Base-by-base conservation (phyloP, 1,140 invertebrate genomes). In the Cataglyphis hispanica region DNA sequence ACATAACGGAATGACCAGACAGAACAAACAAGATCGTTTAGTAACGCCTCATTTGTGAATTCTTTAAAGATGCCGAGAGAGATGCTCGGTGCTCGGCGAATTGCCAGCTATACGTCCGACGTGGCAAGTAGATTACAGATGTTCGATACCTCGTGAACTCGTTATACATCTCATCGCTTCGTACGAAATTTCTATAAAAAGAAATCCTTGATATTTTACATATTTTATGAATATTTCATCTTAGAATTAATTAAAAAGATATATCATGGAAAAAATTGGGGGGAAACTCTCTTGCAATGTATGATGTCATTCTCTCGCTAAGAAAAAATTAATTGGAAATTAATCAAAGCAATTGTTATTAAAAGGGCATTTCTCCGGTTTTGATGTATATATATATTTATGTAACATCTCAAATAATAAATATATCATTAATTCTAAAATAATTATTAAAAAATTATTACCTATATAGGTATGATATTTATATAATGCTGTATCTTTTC, bases 171-270 rank as follows among this genome's bases (percentile, higher is more conserved):
- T 70, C 46, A 22, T 69, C 13, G 13, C 16, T 58, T 43, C 43
- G 11, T 43, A 3, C 5, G 2, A 16, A 34, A 19, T 61, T 67
- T 78, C 37, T 83, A 83, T 74, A 60, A 83, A 83, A 61, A 83
- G 67, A 60, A 7, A 74, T 69, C 34, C 22, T 80, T 34, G 19
- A 83, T 0, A 16, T 34, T 16, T 16, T 46, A 31, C 16, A n/a
- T 37, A 11, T 37, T 22, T 56, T 10, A 40, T 6, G 7, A 40
- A 11, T 46, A 16, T 46, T 50, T 50, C 19, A 19, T 50, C 19
- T 50, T 50, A 50, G 4, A 4, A 6, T 50, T 50, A 50, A 50
- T 4, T 50, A 50, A 16, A 50, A 50, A 50, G 16, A 50, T 50
- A 19, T 50, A 46, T 3, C 0, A 46, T 46, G 7, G 11, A 16